phyloP scores from a whole-genome alignment of 2,797 vertebrate genomes.

The Neostethus bicornis region DNA sequence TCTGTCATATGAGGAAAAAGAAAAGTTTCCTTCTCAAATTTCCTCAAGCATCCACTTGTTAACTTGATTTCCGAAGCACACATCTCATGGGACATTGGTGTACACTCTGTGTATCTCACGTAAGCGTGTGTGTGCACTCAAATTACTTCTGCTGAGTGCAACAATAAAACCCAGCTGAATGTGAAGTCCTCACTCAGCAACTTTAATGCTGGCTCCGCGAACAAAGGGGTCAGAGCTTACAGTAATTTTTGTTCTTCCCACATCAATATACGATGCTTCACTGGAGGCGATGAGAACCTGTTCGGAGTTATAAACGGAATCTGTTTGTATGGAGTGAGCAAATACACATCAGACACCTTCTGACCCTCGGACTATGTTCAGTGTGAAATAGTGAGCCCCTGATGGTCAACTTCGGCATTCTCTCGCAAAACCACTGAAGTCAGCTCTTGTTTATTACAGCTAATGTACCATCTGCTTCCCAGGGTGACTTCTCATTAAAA shows the following conservation, averaged over 20 bases:
- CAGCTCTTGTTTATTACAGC: conserved; percentile 72
- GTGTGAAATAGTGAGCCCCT: conserved; percentile 17
- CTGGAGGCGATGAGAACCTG: conserved; percentile 51
- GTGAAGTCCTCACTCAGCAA: conserved; percentile 74
- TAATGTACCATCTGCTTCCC: conserved; percentile 77
- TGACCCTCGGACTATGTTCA: conserved; percentile 23
- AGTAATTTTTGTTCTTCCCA: conserved; percentile 63
- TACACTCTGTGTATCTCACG: neutral
- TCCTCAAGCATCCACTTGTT: conserved; percentile 3
- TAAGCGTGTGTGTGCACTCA: conserved; percentile 14
- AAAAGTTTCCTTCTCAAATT: neutral
- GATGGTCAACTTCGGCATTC: conserved; percentile 35
- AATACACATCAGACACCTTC: conserved; percentile 42
- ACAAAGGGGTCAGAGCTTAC: conserved; percentile 70
- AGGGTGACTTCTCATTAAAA: conserved; percentile 74
- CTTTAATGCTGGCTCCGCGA: conserved; percentile 69
- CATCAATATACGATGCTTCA: conserved; percentile 68
- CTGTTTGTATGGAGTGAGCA: conserved; percentile 24
- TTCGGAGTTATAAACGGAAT: conserved; percentile 50
- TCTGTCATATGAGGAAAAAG: conserved; percentile 11
- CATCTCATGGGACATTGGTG: conserved; percentile 19
- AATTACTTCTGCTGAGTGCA: conserved; percentile 65
- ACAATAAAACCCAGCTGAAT: conserved; percentile 67
- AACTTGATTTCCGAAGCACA: conserved; percentile 4
- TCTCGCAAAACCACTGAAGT: conserved; percentile 60